A percentile compares a stretch with the other conserved stretches of the same genome.
phyloP scores from a whole-genome alignment of 2,113 vertebrate species.

The Phylloscopus trochiloides region DNA sequence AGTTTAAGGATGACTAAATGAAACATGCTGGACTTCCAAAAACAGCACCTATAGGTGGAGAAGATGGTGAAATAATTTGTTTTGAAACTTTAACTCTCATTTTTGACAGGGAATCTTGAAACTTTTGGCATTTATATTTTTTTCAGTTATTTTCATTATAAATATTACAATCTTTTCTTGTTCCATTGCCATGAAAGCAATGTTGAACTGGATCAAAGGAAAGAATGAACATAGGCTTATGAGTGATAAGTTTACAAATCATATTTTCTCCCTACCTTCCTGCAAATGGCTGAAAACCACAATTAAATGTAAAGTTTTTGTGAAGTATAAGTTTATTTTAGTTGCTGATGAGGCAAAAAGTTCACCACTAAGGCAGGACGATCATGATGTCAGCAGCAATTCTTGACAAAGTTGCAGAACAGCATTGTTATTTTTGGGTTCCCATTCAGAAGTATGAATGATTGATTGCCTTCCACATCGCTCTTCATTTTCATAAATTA shows the following conservation, averaged over 20 bases:
- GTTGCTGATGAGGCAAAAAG: slow-evolving; percentile 45
- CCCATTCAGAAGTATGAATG: slow-evolving; percentile 50
- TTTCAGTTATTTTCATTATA: background rate
- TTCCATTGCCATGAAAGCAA: background rate
- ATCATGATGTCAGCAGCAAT: slow-evolving; percentile 39
- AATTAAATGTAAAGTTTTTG: slow-evolving; percentile 32
- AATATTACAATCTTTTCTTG: background rate
- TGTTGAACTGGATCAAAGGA: background rate
- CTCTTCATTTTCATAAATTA: slow-evolving; percentile 49
- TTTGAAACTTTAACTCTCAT: background rate
- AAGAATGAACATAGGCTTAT: background rate
- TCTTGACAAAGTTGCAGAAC: slow-evolving; percentile 51
- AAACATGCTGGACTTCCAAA: background rate
- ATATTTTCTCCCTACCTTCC: background rate
- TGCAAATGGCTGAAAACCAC: slow-evolving; percentile 3
- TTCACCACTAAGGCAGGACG: slow-evolving; percentile 4
- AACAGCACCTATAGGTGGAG: background rate
- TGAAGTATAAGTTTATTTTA: slow-evolving; percentile 34
- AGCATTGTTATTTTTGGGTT: slow-evolving; percentile 56
- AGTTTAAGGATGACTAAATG: background rate
- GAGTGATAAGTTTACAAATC: background rate
- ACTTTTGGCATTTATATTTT: background rate
- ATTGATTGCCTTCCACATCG: slow-evolving; percentile 48
- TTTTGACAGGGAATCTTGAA: background rate
- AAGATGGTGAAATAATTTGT: background rate